phyloP scores from a whole-genome alignment of 2,888 invertebrate genomes.

The Archips xylosteana region DNA sequence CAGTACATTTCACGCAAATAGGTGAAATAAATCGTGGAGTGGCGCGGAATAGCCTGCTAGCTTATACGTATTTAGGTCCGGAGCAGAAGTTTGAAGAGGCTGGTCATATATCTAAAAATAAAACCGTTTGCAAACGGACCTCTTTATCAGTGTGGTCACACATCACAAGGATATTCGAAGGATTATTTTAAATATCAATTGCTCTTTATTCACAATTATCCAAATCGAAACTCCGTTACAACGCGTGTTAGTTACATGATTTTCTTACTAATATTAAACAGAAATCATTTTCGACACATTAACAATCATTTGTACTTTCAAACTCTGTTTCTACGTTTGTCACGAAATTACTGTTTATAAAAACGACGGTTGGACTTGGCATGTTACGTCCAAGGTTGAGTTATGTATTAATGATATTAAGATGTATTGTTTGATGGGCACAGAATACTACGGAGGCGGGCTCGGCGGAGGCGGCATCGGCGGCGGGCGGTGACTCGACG shows the following conservation, averaged over 20 bases:
- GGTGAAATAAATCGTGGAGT: too few species aligned
- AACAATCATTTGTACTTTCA: background rate
- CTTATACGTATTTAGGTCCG: too few species aligned
- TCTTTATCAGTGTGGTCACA: too few species aligned
- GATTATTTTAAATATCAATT: background rate
- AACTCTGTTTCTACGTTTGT: background rate
- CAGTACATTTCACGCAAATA: too few species aligned
- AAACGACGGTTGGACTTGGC: background rate
- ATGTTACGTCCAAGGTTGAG: background rate
- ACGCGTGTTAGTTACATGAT: background rate
- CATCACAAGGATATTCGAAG: background rate
- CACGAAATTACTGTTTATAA: background rate
- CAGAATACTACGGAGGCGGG: slow-evolving; percentile 84
- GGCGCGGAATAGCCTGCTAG: too few species aligned
- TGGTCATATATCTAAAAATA: too few species aligned
- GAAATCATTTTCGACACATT: background rate
- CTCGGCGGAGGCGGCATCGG: slow-evolving; percentile 73
- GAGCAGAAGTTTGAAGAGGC: too few species aligned
- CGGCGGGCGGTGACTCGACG: slow-evolving; percentile 63
- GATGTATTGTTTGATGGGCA: slow-evolving; percentile 44
- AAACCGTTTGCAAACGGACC: too few species aligned
- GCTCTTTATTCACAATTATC: background rate
- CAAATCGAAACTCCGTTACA: background rate
- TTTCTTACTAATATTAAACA: slow-evolving; percentile 1
- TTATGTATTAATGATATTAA: background rate